A percentile compares a stretch with the other conserved stretches of the same genome.
Conservation (phyloP, 1,140 invertebrate species). For the Eciton burchellii region DNA sequence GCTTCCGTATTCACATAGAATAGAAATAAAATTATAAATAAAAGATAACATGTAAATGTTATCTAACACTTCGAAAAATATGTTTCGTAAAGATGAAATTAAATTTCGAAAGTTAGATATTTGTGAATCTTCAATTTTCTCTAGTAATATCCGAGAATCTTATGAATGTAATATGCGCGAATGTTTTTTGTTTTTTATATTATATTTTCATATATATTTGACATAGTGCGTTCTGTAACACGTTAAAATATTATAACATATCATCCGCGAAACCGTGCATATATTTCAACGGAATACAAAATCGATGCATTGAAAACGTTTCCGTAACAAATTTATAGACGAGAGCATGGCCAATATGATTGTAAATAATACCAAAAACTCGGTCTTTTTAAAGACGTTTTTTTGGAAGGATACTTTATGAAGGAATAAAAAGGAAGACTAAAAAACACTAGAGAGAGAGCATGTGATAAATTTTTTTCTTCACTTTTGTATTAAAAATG, state of each 20-base stretch:
- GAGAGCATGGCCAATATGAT: slow-evolving; percentile 40
- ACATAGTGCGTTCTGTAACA: slow-evolving; percentile 38
- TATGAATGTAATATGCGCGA: not conserved
- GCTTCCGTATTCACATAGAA: not conserved
- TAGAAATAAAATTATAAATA: not conserved
- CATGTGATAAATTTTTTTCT: slow-evolving; percentile 56
- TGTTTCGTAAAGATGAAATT: slow-evolving; percentile 11
- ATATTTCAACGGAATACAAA: slow-evolving; percentile 15
- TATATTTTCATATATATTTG: slow-evolving; percentile 41
- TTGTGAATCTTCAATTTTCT: slow-evolving; percentile 8
- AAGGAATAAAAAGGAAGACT: slow-evolving; percentile 54
- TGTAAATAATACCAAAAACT: slow-evolving; percentile 50
- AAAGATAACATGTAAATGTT: not conserved
- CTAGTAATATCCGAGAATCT: not conserved
- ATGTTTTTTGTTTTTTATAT: slow-evolving; percentile 44
- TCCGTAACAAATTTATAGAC: slow-evolving; percentile 27
- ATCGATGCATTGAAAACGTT: slow-evolving; percentile 26
- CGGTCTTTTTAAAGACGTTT: slow-evolving; percentile 5
- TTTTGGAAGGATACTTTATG: slow-evolving; percentile 24
- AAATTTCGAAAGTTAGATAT: slow-evolving; percentile 19
- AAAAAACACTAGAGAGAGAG: slow-evolving; percentile 42
- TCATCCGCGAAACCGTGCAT: not conserved
- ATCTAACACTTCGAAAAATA: not conserved
- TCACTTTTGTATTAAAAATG: slow-evolving; percentile 81
- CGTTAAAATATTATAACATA: slow-evolving; percentile 30